Percentiles rank a stretch among this genome's conserved stretches.
Evolutionary conservation across 2,797 vertebrate species (phyloP).

Genomic region (Darevskia mixta): DNA sequence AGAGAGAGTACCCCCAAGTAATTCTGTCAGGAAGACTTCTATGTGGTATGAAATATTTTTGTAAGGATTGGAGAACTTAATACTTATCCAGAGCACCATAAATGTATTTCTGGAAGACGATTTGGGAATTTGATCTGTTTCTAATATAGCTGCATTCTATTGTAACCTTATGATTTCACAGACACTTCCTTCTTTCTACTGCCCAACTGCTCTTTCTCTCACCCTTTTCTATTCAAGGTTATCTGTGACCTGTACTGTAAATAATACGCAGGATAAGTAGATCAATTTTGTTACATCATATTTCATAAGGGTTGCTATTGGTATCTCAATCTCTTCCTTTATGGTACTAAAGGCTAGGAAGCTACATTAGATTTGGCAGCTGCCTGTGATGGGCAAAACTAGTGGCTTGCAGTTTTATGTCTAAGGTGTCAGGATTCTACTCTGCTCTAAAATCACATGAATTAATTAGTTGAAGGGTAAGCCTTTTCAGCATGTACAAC

Average conservation of each 20-base stretch:
- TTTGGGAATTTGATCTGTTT: background rate
- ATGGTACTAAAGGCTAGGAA: constrained; percentile 23
- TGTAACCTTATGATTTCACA: background rate
- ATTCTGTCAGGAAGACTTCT: background rate
- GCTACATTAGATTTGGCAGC: constrained; percentile 19
- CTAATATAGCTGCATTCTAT: background rate
- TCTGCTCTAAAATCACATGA: background rate
- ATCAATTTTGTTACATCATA: background rate
- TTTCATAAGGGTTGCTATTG: background rate
- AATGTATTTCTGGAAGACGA: background rate
- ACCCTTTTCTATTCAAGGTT: background rate
- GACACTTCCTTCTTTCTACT: background rate
- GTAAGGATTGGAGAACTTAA: background rate
- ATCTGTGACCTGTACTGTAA: background rate
- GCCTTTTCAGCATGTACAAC: background rate
- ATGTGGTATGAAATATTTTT: background rate
- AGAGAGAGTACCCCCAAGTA: background rate
- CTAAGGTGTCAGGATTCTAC: background rate
- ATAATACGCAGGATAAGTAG: background rate
- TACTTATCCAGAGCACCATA: background rate
- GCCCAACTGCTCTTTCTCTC: background rate
- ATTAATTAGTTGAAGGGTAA: constrained; percentile 25
- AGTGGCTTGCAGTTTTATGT: background rate
- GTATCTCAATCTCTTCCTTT: background rate
- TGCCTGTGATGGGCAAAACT: background rate